These are phyloP conservation scores for Cyclopterus lumpus DNA, from an alignment of 2,797 vertebrate species.

Conservation along the genomic window DNA sequence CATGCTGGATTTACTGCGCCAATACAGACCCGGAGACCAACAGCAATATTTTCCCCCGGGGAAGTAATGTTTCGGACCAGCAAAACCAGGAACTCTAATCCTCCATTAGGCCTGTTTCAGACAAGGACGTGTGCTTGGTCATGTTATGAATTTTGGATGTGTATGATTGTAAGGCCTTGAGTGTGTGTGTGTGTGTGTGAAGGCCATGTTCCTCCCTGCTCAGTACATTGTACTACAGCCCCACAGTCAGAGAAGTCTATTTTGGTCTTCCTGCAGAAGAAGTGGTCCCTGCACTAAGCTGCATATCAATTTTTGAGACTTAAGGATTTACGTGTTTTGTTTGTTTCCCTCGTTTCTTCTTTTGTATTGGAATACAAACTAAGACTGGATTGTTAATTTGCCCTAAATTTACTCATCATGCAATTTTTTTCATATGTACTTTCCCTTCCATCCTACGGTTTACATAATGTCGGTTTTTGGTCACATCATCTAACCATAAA, in stretches of 20 bases:
- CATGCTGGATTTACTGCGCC: conserved; percentile 28
- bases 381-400: neutral
- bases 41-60: conserved; percentile 36
- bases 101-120: conserved; percentile 32
- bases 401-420: neutral
- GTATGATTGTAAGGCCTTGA: conserved; percentile 5
- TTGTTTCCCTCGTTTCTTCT: neutral
- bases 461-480: neutral
- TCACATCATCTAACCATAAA: neutral
- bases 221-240: conserved; percentile 7
- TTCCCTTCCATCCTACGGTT: neutral
- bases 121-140: conserved; percentile 13
- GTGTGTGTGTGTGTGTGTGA: neutral
- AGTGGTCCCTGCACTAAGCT: conserved; percentile 19
- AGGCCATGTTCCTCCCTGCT: conserved; percentile 18
- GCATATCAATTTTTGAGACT: conserved; percentile 32
- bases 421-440: neutral
- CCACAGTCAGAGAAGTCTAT: conserved; percentile 36
- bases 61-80: conserved; percentile 35
- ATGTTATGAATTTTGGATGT: conserved; percentile 38
- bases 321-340: conserved; percentile 25
- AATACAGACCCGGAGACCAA: conserved; percentile 19
- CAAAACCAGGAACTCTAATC: conserved; percentile 49
- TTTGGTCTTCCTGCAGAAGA: conserved; percentile 51
- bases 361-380: neutral